Evolutionary conservation across 2,888 invertebrate species (phyloP).

Genomic region (Sesia bembeciformis): DNA sequence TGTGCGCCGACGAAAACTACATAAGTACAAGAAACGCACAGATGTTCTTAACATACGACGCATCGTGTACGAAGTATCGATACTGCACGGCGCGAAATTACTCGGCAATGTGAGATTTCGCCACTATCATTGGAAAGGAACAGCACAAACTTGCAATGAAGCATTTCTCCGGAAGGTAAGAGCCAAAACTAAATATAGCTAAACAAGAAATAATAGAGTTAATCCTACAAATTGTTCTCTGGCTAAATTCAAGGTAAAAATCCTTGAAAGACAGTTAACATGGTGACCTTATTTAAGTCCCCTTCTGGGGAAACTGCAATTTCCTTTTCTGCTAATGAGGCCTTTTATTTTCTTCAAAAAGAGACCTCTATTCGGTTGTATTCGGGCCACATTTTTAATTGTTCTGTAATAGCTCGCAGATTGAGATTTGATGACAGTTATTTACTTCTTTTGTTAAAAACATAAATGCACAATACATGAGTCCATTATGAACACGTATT

Average conservation of each 20-base stretch:
- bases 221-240: neutral
- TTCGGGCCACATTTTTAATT: neutral
- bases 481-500: no score
- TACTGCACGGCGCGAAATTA: conserved; percentile 77
- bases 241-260: conserved; percentile 32
- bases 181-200: neutral
- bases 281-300: conserved; percentile 68
- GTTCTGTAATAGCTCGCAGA: neutral
- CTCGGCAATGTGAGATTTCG: conserved; percentile 81
- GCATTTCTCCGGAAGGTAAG: conserved; percentile 90
- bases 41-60: conserved; percentile 80
- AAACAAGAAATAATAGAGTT: neutral
- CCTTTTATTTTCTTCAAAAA: conserved; percentile 46
- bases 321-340: conserved; percentile 69
- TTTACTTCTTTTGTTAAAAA: neutral
- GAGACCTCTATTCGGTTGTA: conserved; percentile 27
- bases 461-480: neutral
- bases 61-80: conserved; percentile 81
- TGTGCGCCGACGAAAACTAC: conserved; percentile 73
- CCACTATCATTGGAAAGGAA: conserved; percentile 89
- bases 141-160: conserved; percentile 91
- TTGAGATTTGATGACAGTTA: neutral
- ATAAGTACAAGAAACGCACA: conserved; percentile 77
- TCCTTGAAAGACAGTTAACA: conserved; percentile 44
- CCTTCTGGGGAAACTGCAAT: conserved; percentile 60